phyloP scores from a whole-genome alignment of 2,888 invertebrate genomes.

The Aradus depressus region DNA sequence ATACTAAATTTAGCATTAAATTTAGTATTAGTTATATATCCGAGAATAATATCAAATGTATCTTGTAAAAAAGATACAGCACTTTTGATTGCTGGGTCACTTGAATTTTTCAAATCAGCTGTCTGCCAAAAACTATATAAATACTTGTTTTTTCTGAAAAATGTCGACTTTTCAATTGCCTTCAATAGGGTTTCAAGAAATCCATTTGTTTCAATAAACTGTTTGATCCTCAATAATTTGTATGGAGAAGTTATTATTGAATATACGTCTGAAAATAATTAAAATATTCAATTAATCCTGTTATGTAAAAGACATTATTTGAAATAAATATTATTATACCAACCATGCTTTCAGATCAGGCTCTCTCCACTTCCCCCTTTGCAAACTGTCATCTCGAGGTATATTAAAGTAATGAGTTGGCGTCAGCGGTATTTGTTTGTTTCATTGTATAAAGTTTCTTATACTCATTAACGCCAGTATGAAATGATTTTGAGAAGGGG shows the following conservation, averaged over 20 bases:
- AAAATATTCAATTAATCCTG: too few relatives aligned
- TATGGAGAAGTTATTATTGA: conserved; percentile 19
- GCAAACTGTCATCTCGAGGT: too few relatives aligned
- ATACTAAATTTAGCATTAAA: conserved; percentile 37
- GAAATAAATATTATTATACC: too few relatives aligned
- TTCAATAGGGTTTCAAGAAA: conserved; percentile 42
- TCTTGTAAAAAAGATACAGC: conserved; percentile 53
- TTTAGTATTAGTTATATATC: conserved; percentile 34
- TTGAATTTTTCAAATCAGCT: conserved; percentile 49
- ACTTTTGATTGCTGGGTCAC: conserved; percentile 45
- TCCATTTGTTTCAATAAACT: conserved; percentile 14
- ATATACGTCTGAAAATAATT: neutral
- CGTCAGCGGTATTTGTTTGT: too few relatives aligned
- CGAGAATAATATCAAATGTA: conserved; percentile 55
- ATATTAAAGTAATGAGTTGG: too few relatives aligned
- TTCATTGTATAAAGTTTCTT: too few relatives aligned
- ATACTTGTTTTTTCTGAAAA: conserved; percentile 71
- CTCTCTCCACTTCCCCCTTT: too few relatives aligned
- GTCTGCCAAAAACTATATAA: conserved; percentile 80
- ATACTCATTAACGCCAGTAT: too few relatives aligned
- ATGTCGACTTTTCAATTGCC: conserved; percentile 56
- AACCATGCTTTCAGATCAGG: too few relatives aligned
- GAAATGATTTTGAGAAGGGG: too few relatives aligned
- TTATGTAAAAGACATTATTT: too few relatives aligned
- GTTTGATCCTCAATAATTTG: conserved; percentile 23